Percentiles rank a stretch among this genome's conserved stretches.
Conservation (phyloP, 2,888 invertebrate genomes). For the Epicampocera succincta region DNA sequence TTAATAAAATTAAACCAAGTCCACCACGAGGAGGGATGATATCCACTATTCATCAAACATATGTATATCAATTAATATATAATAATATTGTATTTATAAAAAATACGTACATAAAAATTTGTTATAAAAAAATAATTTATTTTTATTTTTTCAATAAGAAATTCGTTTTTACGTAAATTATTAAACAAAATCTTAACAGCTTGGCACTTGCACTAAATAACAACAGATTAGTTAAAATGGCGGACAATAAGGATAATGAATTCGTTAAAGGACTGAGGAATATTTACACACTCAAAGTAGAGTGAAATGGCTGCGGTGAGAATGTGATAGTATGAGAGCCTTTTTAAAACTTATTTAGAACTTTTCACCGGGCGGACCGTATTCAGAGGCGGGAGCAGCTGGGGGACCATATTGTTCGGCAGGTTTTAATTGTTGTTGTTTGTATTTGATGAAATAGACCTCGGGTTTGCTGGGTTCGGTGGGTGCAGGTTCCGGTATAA, state of each 20-base stretch:
- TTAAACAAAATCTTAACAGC: slow-evolving; percentile 60
- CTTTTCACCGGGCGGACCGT: slow-evolving; percentile 79
- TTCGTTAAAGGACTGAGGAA: slow-evolving; percentile 17
- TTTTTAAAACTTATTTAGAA: slow-evolving; percentile 72
- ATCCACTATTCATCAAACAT: too few relatives aligned
- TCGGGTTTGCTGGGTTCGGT: slow-evolving; percentile 94
- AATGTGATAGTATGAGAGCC: neutral
- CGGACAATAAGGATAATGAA: slow-evolving; percentile 47
- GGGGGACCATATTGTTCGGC: slow-evolving; percentile 79
- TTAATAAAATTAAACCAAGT: too few relatives aligned
- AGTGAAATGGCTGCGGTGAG: slow-evolving; percentile 5
- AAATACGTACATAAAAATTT: too few relatives aligned
- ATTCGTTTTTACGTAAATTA: slow-evolving; percentile 56
- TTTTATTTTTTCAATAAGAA: slow-evolving; percentile 37
- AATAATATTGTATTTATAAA: too few relatives aligned
- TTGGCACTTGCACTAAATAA: slow-evolving; percentile 61
- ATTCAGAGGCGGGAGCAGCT: slow-evolving; percentile 75
- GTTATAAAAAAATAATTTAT: slow-evolving; percentile 60
- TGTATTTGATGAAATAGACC: slow-evolving; percentile 94
- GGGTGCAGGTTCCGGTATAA: slow-evolving; percentile 90
- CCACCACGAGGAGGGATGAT: too few relatives aligned
- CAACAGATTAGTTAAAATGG: slow-evolving; percentile 27
- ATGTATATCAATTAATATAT: too few relatives aligned
- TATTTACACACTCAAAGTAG: slow-evolving; percentile 56
- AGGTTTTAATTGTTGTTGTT: slow-evolving; percentile 78